Evolutionary conservation across 2,888 invertebrate species (phyloP).

Genomic region (Automeris io): DNA sequence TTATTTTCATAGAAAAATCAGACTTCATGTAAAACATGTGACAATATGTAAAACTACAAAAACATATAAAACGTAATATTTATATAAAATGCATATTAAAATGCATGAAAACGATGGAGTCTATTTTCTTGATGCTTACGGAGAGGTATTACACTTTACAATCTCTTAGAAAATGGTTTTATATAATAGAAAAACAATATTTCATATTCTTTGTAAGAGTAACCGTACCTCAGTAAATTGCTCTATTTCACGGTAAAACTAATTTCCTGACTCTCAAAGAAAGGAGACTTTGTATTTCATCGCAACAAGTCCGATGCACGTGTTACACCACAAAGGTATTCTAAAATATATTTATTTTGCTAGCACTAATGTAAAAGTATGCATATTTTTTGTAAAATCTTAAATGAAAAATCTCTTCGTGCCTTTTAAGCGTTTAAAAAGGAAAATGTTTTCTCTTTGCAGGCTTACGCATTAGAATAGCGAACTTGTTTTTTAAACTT

Average conservation of each 20-base stretch:
- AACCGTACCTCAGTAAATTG: not conserved
- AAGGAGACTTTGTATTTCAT: not conserved
- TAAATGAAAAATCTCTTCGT: too few relatives aligned
- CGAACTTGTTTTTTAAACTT: conserved; percentile 97
- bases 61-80: too few relatives aligned
- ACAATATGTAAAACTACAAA: too few relatives aligned
- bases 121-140: too few relatives aligned
- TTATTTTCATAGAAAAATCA: too few relatives aligned
- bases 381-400: too few relatives aligned
- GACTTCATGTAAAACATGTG: too few relatives aligned
- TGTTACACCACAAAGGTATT: not conserved
- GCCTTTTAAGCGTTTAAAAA: too few relatives aligned
- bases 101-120: too few relatives aligned
- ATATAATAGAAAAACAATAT: not conserved
- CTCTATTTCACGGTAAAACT: not conserved
- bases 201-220: not conserved
- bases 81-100: too few relatives aligned
- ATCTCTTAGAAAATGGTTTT: not conserved
- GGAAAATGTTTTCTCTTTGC: conserved; percentile 44
- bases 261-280: not conserved
- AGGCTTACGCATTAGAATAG: conserved; percentile 98
- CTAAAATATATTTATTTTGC: too few relatives aligned
- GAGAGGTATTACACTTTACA: not conserved
- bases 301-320: not conserved
- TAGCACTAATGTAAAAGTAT: too few relatives aligned